A percentile compares a stretch with the other conserved stretches of the same genome.
Evolutionary conservation across 2,888 invertebrate genomes (phyloP).

Genomic region (Dioctria linearis): DNA sequence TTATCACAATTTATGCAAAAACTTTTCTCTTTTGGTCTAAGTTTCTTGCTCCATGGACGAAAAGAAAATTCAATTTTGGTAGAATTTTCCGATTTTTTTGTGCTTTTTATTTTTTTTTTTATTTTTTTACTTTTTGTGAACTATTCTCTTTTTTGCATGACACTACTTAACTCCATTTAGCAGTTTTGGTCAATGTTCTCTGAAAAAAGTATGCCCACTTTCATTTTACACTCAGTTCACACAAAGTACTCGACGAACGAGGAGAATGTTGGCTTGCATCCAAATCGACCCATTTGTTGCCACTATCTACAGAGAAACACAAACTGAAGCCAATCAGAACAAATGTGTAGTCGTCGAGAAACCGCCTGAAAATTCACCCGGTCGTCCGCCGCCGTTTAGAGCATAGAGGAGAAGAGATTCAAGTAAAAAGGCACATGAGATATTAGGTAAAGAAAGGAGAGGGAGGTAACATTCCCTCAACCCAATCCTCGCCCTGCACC

Average conservation of each 20-base stretch:
- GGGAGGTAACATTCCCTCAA: not conserved
- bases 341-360: constrained; percentile 39
- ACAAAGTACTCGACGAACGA: not conserved
- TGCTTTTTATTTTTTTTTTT: not conserved
- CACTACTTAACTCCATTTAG: constrained; percentile 55
- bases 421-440: constrained; percentile 13
- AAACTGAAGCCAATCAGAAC: constrained; percentile 51
- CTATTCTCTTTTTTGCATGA: constrained; percentile 34
- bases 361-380: constrained; percentile 2
- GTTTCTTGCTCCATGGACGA: constrained; percentile 27
- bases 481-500: not conserved
- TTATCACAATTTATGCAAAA: constrained; percentile 50
- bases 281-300: constrained; percentile 62
- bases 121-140: not conserved
- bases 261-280: constrained; percentile 59
- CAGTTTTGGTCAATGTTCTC: constrained; percentile 56
- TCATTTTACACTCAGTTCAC: constrained; percentile 54
- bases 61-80: constrained; percentile 47
- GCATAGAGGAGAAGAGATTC: constrained; percentile 17
- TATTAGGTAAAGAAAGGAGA: not conserved
- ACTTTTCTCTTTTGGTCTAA: constrained; percentile 23
- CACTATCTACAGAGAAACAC: constrained; percentile 60
- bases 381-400: not conserved
- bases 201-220: constrained; percentile 47
- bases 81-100: not conserved